Conservation (phyloP, 1,140 invertebrate genomes). For the Drosophila murphyi region DNA sequence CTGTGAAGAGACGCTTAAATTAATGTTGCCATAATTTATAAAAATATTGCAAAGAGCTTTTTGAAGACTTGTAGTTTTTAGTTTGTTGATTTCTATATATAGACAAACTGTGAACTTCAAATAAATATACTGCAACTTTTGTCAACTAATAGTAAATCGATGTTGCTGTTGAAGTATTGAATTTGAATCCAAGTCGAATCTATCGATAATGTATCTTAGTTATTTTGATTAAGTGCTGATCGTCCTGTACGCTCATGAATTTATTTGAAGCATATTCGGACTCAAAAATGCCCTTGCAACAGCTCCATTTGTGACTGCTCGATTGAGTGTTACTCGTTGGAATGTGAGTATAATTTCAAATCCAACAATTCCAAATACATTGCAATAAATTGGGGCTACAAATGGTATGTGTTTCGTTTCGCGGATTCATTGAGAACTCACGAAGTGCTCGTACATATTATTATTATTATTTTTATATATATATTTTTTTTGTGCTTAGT, state of each 20-base stretch:
- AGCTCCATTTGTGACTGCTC: slow-evolving; percentile 6
- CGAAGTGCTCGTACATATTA: slow-evolving; percentile 25
- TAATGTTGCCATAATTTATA: neutral
- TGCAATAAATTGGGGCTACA: slow-evolving; percentile 20
- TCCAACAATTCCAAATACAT: slow-evolving; percentile 9
- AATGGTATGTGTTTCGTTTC: slow-evolving; percentile 45
- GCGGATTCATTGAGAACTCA: slow-evolving; percentile 48
- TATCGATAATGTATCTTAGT: too few species aligned
- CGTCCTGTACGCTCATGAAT: neutral
- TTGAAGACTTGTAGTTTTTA: neutral
- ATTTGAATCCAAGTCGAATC: too few species aligned
- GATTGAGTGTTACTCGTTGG: slow-evolving; percentile 22
- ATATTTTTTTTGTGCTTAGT: slow-evolving; percentile 9
- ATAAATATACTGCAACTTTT: too few species aligned
- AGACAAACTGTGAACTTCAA: neutral
- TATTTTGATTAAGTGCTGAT: neutral
- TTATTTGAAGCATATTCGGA: neutral
- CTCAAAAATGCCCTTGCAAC: neutral
- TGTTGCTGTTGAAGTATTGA: too few species aligned
- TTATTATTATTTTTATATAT: too few species aligned
- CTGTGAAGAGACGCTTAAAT: neutral
- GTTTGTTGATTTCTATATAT: neutral
- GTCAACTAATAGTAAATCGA: too few species aligned
- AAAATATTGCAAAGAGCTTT: neutral
- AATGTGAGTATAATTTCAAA: slow-evolving; percentile 50